Evolutionary conservation across 2,888 invertebrate species (phyloP).

Genomic region (Alloscopus bannaensis): DNA sequence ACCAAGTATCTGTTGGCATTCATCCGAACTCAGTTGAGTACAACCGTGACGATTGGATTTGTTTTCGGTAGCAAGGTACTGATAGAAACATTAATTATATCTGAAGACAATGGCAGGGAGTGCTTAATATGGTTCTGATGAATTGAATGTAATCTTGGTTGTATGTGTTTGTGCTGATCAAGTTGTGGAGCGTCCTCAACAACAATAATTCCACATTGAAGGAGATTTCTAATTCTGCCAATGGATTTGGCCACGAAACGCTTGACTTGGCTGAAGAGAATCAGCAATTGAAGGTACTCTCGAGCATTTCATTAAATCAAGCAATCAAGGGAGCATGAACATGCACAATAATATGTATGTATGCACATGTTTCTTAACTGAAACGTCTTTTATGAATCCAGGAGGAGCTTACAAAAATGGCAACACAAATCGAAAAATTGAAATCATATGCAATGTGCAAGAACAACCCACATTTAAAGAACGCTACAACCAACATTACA

Average conservation of each 20-base stretch:
- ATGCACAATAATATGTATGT: neutral
- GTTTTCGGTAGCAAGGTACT: slow-evolving; percentile 91
- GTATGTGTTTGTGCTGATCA: too few relatives aligned
- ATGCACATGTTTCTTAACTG: slow-evolving; percentile 6
- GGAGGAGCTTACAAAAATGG: slow-evolving; percentile 94
- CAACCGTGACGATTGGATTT: slow-evolving; percentile 88
- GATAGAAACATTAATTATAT: slow-evolving; percentile 70
- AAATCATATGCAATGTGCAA: slow-evolving; percentile 95
- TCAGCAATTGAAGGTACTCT: slow-evolving; percentile 88
- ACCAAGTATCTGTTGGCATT: slow-evolving; percentile 94
- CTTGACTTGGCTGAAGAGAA: slow-evolving; percentile 93
- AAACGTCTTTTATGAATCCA: slow-evolving; percentile 75
- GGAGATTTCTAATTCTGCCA: slow-evolving; percentile 71
- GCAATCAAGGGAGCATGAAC: neutral
- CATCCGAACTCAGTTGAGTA: slow-evolving; percentile 92
- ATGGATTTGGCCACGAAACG: slow-evolving; percentile 76
- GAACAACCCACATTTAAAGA: slow-evolving; percentile 91
- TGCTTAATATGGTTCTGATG: neutral
- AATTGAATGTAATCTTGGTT: neutral
- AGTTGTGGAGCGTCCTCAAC: slow-evolving; percentile 87
- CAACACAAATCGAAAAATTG: slow-evolving; percentile 94
- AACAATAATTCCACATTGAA: slow-evolving; percentile 76
- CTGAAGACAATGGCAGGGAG: neutral
- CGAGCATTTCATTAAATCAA: neutral
- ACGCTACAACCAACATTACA: slow-evolving; percentile 62